phyloP scores from a whole-genome alignment of 2,113 vertebrate species.

The Anthoscopus minutus region DNA sequence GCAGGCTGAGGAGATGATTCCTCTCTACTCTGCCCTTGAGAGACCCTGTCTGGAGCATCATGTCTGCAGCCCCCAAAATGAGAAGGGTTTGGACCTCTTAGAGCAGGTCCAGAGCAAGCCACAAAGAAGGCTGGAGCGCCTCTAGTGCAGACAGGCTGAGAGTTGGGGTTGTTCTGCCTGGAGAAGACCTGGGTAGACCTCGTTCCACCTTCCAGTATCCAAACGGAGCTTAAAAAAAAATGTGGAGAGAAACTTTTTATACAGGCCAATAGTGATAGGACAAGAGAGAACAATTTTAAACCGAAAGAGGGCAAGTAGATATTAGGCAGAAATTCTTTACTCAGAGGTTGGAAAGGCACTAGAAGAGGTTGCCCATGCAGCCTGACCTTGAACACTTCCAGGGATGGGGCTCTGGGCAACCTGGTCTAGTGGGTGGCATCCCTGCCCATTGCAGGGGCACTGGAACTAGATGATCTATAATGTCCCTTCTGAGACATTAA shows the following conservation, averaged over 20 bases:
- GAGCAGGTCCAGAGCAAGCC: not conserved
- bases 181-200: not conserved
- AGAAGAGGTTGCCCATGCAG: too few species aligned
- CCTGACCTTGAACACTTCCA: not conserved
- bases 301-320: not conserved
- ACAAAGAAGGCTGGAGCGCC: not conserved
- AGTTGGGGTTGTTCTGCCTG: not conserved
- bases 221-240: not conserved
- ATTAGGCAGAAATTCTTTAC: not conserved
- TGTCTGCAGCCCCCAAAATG: not conserved
- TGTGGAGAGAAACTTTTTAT: not conserved
- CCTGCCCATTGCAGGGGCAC: not conserved
- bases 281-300: not conserved
- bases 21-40: not conserved
- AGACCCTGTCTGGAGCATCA: not conserved
- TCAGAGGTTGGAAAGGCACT: fast-evolving
- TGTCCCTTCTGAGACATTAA: not conserved
- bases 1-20: not conserved
- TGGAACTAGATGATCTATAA: not conserved
- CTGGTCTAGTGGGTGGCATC: not conserved
- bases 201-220: not conserved
- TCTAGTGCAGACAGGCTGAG: not conserved
- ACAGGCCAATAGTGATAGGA: not conserved
- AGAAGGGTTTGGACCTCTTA: not conserved
- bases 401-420: not conserved